Base-by-base conservation (phyloP, 2,888 invertebrate species). In the Chydorus sphaericus region DNA sequence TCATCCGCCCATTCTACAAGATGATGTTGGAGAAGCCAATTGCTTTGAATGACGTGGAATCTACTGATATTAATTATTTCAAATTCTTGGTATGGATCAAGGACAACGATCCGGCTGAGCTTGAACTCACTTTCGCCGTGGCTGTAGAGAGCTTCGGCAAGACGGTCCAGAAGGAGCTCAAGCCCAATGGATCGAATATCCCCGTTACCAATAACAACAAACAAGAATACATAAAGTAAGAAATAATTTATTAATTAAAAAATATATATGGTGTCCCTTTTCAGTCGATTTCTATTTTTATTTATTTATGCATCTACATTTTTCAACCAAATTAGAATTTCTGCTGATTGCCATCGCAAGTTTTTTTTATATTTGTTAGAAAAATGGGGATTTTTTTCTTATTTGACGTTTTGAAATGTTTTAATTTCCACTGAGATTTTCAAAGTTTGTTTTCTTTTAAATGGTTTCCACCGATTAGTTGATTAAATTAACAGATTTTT, bases 1-100 rank as follows among this genome's bases (percentile, higher is more conserved):
- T 98, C 75, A 97, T 98, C 74, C 85, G 97, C 68, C 97, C 98
- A 56, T 97, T 98, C 74, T 98, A 98, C 75, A 98, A 98, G 75
- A 97, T 98, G 97, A 96, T 98, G 96, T 73, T 98, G 64, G 83
- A 84, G 60, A 96, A 96, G 74, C 73, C 82, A 51, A 97, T 97
- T 60, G 89, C 89, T 65, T 74, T 98, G 50, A 85, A 87, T 67
- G 97, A 98, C 70, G 97, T 98, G 97, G 97, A 98, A 74, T 90
- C 93, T 6, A 97, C 98, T 14, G 98, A 98, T 71, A 85, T 92
- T 3, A 96, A 97, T 72, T 98, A 98, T 71, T 94, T 93, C 71
- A 97, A 97, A 73, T 97, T 97, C 1, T 75, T 98, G 56, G 78
- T 93, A 67, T 94, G 91, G 88, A 92, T 93, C 59, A 73, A 79